phyloP scores from a whole-genome alignment of 2,797 vertebrate genomes.

The Ctenosaura bakeri region DNA sequence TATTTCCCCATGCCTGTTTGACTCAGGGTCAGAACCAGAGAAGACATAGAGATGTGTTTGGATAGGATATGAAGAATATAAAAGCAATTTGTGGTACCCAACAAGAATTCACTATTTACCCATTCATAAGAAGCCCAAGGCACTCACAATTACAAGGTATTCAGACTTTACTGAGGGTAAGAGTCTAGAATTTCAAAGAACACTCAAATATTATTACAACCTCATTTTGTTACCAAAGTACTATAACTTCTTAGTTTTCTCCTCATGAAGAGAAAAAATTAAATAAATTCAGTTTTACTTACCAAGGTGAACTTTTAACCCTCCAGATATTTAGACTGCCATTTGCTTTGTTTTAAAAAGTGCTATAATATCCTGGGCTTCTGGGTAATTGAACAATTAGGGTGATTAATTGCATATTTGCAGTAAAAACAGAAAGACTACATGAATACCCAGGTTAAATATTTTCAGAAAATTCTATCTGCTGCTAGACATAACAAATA shows the following conservation, averaged over 20 bases:
- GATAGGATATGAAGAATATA: neutral
- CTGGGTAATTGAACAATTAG: slow-evolving; percentile 88
- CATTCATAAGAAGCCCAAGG: neutral
- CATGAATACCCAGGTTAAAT: slow-evolving; percentile 86
- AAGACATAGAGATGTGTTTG: neutral
- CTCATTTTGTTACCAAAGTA: neutral
- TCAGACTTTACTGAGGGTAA: neutral
- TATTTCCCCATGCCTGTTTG: neutral
- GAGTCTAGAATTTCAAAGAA: neutral
- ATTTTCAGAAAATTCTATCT: slow-evolving; percentile 83
- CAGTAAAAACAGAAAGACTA: slow-evolving; percentile 88
- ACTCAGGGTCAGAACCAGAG: neutral
- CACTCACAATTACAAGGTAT: neutral
- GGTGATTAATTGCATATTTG: slow-evolving; percentile 89
- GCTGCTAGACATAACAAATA: slow-evolving; percentile 75
- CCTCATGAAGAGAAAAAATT: neutral
- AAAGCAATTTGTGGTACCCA: neutral
- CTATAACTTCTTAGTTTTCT: neutral
- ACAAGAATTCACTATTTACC: neutral
- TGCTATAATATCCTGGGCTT: slow-evolving; percentile 64
- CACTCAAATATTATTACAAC: neutral
- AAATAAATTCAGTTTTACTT: slow-evolving; percentile 23
- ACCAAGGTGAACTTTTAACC: slow-evolving; percentile 23
- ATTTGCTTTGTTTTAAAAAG: slow-evolving; percentile 26
- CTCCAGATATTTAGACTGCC: slow-evolving; percentile 28